Evolutionary conservation across 2,888 invertebrate genomes (phyloP).

Genomic region (Tanytarsus gracilentus): DNA sequence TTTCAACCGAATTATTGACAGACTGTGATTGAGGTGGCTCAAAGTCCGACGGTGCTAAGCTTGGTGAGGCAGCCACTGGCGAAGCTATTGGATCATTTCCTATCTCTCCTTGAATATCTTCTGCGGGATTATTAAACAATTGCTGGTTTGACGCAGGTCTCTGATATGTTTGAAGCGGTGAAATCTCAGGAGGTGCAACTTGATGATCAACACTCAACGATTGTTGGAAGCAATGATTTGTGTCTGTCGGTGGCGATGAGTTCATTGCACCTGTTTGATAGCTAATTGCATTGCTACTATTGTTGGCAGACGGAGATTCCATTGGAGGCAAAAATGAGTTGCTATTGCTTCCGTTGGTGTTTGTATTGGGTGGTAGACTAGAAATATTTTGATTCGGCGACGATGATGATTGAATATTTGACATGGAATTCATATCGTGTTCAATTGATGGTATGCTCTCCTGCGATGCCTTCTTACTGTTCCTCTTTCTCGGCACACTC

Average conservation of each 20-base stretch:
- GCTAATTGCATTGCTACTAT: too few species aligned
- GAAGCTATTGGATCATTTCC: conserved; percentile 58
- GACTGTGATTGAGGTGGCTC: conserved; percentile 58
- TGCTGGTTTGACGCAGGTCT: conserved; percentile 41
- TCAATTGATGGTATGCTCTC: background rate
- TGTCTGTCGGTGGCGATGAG: too few species aligned
- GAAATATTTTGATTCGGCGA: conserved; percentile 7
- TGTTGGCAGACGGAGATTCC: conserved; percentile 16
- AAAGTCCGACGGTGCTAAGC: conserved; percentile 62
- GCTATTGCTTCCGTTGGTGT: conserved; percentile 1
- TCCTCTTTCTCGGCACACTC: conserved; percentile 1
- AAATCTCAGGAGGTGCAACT: conserved; percentile 33
- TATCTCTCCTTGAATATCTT: conserved; percentile 71
- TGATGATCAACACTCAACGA: conserved; percentile 34
- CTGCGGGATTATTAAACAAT: conserved; percentile 53
- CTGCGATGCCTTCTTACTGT: background rate
- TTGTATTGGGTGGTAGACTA: conserved; percentile 16
- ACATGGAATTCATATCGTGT: conserved; percentile 7
- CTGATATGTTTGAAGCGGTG: conserved; percentile 37
- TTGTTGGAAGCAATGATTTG: conserved; percentile 24
- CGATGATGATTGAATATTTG: conserved; percentile 2
- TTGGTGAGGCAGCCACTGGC: conserved; percentile 59
- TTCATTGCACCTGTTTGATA: conserved; percentile 11
- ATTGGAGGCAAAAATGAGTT: conserved; percentile 22
- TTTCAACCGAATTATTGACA: conserved; percentile 42